Conservation (phyloP, 2,113 vertebrate genomes). For the Aleadryas rufinucha region DNA sequence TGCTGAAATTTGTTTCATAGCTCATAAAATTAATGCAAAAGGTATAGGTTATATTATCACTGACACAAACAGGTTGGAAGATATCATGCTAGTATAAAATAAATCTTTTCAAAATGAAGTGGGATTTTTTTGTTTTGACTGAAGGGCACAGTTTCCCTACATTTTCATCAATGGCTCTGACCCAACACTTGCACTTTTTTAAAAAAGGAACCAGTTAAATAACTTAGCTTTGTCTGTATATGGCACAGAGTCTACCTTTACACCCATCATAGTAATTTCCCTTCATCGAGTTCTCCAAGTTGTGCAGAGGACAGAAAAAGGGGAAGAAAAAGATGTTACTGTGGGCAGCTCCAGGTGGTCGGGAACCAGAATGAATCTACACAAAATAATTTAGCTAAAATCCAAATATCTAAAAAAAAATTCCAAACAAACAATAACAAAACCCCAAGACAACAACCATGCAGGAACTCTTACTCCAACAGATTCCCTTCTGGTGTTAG, state of each 20-base stretch:
- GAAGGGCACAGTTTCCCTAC: not conserved
- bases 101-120: not conserved
- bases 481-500: not conserved
- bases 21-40: not conserved
- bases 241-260: not conserved
- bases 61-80: not conserved
- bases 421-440: not conserved
- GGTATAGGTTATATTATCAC: not conserved
- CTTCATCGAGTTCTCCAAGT: rapidly evolving
- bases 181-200: not conserved
- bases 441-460: not conserved
- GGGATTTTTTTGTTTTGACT: not conserved
- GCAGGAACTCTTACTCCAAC: not conserved
- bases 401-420: not conserved
- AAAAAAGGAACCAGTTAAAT: not conserved
- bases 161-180: not conserved
- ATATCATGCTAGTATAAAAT: not conserved
- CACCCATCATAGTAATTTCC: not conserved
- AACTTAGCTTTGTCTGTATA: not conserved
- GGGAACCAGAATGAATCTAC: not conserved
- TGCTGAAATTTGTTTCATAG: not conserved
- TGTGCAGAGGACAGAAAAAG: not conserved
- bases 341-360: not conserved
- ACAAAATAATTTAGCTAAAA: not conserved
- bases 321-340: not conserved